Base-by-base conservation (phyloP, 2,113 vertebrate genomes). In the Pionites leucogaster region DNA sequence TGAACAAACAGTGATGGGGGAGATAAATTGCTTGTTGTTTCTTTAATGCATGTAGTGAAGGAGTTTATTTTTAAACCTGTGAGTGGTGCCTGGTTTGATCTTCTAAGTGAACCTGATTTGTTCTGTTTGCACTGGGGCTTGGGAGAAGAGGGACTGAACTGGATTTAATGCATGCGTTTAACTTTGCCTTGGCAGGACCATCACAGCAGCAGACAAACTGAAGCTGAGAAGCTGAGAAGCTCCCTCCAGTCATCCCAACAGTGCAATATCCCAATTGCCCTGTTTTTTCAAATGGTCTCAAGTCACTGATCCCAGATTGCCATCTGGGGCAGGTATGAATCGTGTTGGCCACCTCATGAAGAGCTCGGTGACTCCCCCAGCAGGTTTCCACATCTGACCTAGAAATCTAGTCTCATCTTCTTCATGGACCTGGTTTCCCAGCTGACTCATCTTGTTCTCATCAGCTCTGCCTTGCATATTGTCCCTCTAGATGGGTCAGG, bases 51-150 rank as follows among this genome's bases (percentile, higher is more conserved):
- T 60, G 69, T 39, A 83, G 63, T 46, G 82, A 52, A 92, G 85
- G 89, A 79, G 53, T 90, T 94, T 85, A 90, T 90, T 94, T 90
- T 94, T 82, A 74, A 94, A 85, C 39, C 75, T 81, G 79, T 59
- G 79, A 85, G 69, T 85, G 90, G 88, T 28, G 60, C 60, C 83
- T 92, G 83, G 60, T 49, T 94, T 84, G 92, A 88, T 90, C 79
- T 80, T 42, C 95, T 94, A 78, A 90, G 81, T 85, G 86, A 94
- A 92, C 68, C 75, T 76, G 92, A 92, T 87, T 91, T 81, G 88
- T 94, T 88, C 65, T 74, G 19, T 94, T 92, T 82, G 86, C 75
- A 46, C 59, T 65, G 87, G 75, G 90, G 60, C 80, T 44, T 18
- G 13, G 70, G 55, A 85, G 64, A 46, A 85, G 83, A 84, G 64